Conservation (phyloP, 2,797 vertebrate genomes). For the Peromyscus aztecus region DNA sequence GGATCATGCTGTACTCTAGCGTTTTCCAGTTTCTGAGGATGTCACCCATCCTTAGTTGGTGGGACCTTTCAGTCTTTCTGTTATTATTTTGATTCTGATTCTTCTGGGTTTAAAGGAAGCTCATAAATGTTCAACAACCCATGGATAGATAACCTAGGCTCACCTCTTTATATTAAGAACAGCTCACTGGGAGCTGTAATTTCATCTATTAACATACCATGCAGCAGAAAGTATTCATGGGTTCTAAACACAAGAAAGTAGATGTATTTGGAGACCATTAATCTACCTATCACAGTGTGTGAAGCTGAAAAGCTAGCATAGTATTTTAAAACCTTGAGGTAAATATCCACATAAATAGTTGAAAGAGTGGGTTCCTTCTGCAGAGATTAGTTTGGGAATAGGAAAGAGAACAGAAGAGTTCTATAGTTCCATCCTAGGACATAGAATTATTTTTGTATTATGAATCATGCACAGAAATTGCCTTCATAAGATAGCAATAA, state of each 20-base stretch:
- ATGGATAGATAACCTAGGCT: background rate
- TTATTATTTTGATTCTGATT: background rate
- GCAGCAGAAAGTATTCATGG: background rate
- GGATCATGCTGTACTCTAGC: background rate
- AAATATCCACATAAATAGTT: background rate
- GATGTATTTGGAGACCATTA: background rate
- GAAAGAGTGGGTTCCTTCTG: background rate
- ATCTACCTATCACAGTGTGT: background rate
- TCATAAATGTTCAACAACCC: background rate
- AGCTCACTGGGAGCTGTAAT: background rate
- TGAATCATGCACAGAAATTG: background rate
- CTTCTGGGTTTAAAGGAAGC: background rate
- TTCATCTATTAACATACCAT: background rate
- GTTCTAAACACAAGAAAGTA: background rate
- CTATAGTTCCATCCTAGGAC: background rate
- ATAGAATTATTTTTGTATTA: conserved; percentile 11
- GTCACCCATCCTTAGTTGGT: background rate
- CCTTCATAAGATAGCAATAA: background rate
- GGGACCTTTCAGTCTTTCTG: background rate
- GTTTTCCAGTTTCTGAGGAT: background rate
- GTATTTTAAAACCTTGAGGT: conserved; percentile 4
- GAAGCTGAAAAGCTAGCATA: background rate
- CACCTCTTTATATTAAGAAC: background rate
- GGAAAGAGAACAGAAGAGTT: background rate
- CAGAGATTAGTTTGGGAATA: background rate